Conservation (phyloP, 2,888 invertebrate genomes). For the Melinopterus prodromus region DNA sequence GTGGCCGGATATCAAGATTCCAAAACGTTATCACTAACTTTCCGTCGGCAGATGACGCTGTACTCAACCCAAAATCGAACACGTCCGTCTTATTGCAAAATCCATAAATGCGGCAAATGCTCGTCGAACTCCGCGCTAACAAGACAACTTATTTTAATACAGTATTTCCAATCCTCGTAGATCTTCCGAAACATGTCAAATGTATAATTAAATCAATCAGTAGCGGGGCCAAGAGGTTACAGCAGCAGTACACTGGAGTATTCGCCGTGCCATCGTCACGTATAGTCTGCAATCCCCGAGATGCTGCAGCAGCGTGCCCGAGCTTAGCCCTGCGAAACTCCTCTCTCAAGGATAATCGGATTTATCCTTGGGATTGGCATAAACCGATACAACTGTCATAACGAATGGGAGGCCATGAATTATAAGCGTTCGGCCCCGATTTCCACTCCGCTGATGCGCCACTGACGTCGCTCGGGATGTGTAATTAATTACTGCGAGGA, state of each 20-base stretch:
- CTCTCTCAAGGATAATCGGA: slow-evolving; percentile 21
- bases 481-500: slow-evolving; percentile 16
- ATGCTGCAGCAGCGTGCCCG: slow-evolving; percentile 4
- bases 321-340: background rate
- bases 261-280: slow-evolving; percentile 7
- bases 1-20: too few relatives aligned
- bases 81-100: background rate
- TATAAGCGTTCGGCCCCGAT: slow-evolving; percentile 17
- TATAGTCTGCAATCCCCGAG: slow-evolving; percentile 9
- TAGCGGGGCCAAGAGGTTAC: slow-evolving; percentile 20
- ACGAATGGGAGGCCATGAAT: slow-evolving; percentile 35
- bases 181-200: slow-evolving; percentile 13
- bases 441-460: background rate
- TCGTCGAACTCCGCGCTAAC: background rate
- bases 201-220: slow-evolving; percentile 23
- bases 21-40: too few relatives aligned
- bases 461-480: background rate
- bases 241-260: background rate
- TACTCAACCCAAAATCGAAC: too few relatives aligned
- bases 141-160: background rate
- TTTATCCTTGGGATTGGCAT: slow-evolving; percentile 23
- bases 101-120: background rate
- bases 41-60: too few relatives aligned
- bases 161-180: background rate
- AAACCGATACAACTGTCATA: slow-evolving; percentile 37